Evolutionary conservation across 2,113 vertebrate genomes (phyloP), one percentile per base, ranked within the genome.

Genomic region (Candoia aspera): DNA sequence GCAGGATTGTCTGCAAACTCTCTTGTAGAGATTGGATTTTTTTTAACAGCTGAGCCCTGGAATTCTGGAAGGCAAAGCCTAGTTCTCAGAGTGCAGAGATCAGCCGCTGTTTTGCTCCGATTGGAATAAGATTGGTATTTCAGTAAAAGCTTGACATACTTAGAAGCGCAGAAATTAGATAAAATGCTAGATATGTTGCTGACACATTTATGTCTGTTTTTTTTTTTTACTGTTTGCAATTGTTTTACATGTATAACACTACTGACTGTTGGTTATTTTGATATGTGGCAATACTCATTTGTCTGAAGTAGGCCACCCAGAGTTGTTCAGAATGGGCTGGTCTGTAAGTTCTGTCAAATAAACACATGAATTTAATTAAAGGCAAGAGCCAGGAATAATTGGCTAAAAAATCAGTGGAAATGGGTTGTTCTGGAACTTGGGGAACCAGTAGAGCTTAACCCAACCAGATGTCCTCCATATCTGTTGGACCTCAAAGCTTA

Each of bases 71-170:
- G 21, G 62, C n/a, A 84, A 8, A 3, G n/a, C 26, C 1, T 86
- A 42, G 87, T 15, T 57, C 0, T 0, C 19, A 0, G 0, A 54
- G 15, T 55, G n/a, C 8, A 58, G 8, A n/a, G 49, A 0, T 0
- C 0, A 1, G 0, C 0, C 29, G 60, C 12, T 0, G 42, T 86
- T 83, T 57, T 2, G 33, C 68, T 11, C 0, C 5, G 46, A n/a
- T 73, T 62, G 42, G n/a, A 60, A 85, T 19, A 79, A 37, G 68
- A 19, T 0, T 37, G 68, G n/a, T 37, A 79, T 37, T 79, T 79
- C 68, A 37, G n/a, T 79, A 13, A 79, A 79, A 37, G n/a, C 6
- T 37, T 73, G n/a, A 73, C n/a, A 37, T 73, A 68, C 8, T 15
- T 73, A 73, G 68, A 79, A 73, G 29, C 0, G 6, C n/a, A 73